These are phyloP conservation scores for Sapajus apella DNA, from an alignment of 2,113 vertebrate species.

Conservation along the genomic window DNA sequence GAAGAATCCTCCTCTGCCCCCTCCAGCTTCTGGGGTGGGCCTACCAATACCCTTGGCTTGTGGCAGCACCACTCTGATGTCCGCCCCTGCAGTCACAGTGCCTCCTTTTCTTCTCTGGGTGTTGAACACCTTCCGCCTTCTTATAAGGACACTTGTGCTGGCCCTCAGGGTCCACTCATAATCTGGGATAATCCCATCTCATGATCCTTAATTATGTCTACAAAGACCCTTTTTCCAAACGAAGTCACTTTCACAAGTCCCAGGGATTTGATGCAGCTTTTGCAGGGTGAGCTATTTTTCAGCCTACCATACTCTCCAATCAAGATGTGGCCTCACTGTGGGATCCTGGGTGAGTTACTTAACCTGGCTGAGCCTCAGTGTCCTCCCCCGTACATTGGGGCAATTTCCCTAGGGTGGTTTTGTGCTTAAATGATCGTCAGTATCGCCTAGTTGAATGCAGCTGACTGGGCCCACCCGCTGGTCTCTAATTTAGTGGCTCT, in stretches of 20 bases:
- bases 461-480: accelerated
- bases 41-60: not conserved
- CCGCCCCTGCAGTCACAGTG: accelerated
- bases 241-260: not conserved
- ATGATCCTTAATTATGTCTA: not conserved
- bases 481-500: not conserved
- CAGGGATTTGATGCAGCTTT: not conserved
- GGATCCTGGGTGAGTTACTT: not conserved
- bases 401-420: accelerated
- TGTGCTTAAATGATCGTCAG: accelerated
- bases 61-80: accelerated
- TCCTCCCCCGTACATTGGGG: not conserved
- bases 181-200: not conserved
- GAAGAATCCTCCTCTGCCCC: not conserved
- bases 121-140: not conserved
- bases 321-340: not conserved
- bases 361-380: not conserved
- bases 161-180: not conserved
- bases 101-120: not conserved
- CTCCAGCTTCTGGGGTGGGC: accelerated
- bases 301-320: accelerated
- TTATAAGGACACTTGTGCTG: not conserved
- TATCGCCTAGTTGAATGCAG: too few species aligned
- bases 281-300: not conserved
- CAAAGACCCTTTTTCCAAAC: not conserved